Percentiles rank a stretch among this genome's conserved stretches.
These are phyloP conservation scores for Bungarus multicinctus DNA, from an alignment of 2,113 vertebrate genomes.

Conservation along the genomic window DNA sequence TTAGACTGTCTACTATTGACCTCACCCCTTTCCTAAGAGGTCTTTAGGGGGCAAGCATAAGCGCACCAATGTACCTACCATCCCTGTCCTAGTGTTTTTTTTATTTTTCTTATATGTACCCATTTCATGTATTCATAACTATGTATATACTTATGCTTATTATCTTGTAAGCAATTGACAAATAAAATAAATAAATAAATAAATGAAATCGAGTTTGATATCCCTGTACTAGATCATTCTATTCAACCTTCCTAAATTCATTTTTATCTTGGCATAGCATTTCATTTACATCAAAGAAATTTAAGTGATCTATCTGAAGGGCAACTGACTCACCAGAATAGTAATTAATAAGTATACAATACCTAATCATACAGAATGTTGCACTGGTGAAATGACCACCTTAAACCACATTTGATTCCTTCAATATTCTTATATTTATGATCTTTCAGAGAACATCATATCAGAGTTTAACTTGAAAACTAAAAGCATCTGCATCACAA, in stretches of 20 bases:
- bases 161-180: too few relatives aligned
- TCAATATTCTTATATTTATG: neutral
- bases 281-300: slow-evolving; percentile 19
- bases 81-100: too few relatives aligned
- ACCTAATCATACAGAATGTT: neutral
- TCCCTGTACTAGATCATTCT: neutral
- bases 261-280: neutral
- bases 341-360: neutral
- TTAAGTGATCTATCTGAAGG: neutral
- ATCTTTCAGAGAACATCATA: neutral
- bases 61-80: too few relatives aligned
- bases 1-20: too few relatives aligned
- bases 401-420: neutral
- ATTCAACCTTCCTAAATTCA: neutral
- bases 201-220: too few relatives aligned
- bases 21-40: too few relatives aligned
- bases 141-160: too few relatives aligned
- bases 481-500: neutral
- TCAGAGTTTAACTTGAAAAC: neutral
- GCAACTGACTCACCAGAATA: neutral
- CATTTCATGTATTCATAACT: too few relatives aligned
- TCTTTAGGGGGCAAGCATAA: too few relatives aligned
- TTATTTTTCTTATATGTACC: too few relatives aligned
- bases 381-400: neutral
- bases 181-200: too few relatives aligned